Percentiles rank a stretch among this genome's conserved stretches.
These are phyloP conservation scores for Bombycilla garrulus DNA, from an alignment of 2,113 vertebrate genomes.

Conservation along the genomic window DNA sequence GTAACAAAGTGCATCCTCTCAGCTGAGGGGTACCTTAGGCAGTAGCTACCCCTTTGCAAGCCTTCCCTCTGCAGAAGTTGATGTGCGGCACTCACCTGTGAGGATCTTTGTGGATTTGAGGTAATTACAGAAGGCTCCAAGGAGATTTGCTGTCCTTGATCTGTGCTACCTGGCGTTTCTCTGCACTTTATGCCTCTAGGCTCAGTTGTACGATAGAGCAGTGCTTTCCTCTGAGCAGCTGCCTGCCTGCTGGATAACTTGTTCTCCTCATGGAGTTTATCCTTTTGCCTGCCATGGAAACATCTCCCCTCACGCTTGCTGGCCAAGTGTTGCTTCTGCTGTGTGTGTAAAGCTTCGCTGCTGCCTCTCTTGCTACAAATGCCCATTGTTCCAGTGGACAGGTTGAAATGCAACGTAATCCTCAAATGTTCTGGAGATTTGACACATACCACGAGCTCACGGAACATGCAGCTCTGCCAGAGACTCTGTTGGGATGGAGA, in stretches of 20 bases:
- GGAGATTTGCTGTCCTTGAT: not conserved
- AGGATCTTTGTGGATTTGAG: not conserved
- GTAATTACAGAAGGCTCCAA: not conserved
- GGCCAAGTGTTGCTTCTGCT: not conserved
- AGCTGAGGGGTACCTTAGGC: not conserved
- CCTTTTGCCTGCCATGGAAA: not conserved
- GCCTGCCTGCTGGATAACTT: not conserved
- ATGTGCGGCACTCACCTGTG: not conserved
- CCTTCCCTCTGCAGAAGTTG: not conserved
- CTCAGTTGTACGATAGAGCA: accelerated
- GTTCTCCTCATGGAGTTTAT: not conserved
- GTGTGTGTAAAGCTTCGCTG: not conserved
- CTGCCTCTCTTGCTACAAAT: not conserved
- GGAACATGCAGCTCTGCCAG: not conserved
- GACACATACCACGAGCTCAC: accelerated
- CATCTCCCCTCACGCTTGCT: not conserved
- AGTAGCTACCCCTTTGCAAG: not conserved
- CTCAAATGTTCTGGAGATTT: not conserved
- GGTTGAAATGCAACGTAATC: accelerated
- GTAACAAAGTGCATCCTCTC: not conserved
- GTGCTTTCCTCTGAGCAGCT: not conserved
- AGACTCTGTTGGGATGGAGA: not conserved
- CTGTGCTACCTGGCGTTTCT: not conserved
- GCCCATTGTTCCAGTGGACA: not conserved
- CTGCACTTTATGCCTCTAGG: not conserved